These are phyloP conservation scores for Lepus europaeus DNA, from an alignment of 2,113 vertebrate species.

Conservation along the genomic window DNA sequence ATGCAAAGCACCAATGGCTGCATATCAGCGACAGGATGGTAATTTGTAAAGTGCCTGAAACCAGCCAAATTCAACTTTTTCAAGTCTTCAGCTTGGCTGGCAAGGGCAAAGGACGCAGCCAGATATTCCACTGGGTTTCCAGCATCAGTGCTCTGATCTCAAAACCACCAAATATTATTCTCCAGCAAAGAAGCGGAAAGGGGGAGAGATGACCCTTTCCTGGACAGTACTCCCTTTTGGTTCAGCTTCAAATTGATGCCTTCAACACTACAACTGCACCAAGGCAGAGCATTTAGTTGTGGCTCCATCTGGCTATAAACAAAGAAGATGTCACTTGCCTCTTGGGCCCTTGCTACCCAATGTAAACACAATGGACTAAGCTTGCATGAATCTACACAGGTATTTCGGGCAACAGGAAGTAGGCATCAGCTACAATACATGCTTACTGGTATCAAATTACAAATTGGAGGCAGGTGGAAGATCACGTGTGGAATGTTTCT, in stretches of 20 bases:
- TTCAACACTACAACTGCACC: background rate
- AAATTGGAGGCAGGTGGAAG: conserved; percentile 67
- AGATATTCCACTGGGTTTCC: conserved; percentile 9
- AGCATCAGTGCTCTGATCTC: background rate
- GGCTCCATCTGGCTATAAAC: background rate
- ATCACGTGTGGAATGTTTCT: conserved; percentile 34
- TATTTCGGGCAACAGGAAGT: conserved; percentile 70
- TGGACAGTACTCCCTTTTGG: background rate
- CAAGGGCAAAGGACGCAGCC: conserved; percentile 31
- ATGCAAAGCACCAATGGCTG: background rate
- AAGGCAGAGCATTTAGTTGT: background rate
- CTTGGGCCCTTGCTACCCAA: background rate
- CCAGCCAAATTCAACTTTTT: background rate
- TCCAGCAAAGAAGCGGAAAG: background rate
- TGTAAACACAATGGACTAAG: background rate
- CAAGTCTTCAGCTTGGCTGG: background rate
- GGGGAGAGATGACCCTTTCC: background rate
- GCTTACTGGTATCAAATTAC: conserved; percentile 66
- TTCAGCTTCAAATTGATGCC: background rate
- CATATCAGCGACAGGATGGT: background rate
- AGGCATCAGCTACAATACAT: conserved; percentile 43
- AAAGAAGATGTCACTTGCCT: background rate
- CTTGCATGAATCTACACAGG: conserved; percentile 34
- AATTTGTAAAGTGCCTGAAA: conserved; percentile 41
- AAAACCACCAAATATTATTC: conserved; percentile 56